phyloP scores from a whole-genome alignment of 2,797 vertebrate species.

The Schizopygopsis pylzovi region DNA sequence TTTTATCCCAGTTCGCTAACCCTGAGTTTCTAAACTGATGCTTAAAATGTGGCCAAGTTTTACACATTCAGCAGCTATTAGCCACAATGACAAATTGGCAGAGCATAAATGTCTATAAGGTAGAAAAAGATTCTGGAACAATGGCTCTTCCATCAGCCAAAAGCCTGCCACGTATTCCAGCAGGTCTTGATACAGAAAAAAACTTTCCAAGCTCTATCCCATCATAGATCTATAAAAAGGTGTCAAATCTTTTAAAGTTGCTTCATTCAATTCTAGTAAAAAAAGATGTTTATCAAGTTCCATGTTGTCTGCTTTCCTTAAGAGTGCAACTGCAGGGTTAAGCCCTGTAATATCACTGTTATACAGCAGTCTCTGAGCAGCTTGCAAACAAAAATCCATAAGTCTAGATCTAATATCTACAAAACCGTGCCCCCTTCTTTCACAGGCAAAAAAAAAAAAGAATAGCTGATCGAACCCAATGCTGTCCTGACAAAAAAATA shows the following conservation, averaged over 20 bases:
- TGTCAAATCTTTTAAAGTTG: neutral
- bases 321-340: neutral
- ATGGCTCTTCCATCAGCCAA: neutral
- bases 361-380: neutral
- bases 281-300: neutral
- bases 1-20: neutral
- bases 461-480: neutral
- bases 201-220: neutral
- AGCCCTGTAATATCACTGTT: neutral
- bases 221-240: neutral
- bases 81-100: neutral
- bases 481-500: neutral
- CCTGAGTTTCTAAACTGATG: neutral
- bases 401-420: neutral
- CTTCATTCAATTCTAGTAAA: neutral
- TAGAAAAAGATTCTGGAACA: neutral
- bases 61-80: neutral
- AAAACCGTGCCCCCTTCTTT: neutral
- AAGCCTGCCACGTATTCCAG: neutral
- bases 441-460: neutral
- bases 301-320: neutral
- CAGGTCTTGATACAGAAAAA: neutral
- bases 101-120: neutral
- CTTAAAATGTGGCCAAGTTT: neutral
- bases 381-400: neutral